A percentile compares a stretch with the other conserved stretches of the same genome.
Conservation (phyloP, 2,797 vertebrate species). For the Erethizon dorsatum region DNA sequence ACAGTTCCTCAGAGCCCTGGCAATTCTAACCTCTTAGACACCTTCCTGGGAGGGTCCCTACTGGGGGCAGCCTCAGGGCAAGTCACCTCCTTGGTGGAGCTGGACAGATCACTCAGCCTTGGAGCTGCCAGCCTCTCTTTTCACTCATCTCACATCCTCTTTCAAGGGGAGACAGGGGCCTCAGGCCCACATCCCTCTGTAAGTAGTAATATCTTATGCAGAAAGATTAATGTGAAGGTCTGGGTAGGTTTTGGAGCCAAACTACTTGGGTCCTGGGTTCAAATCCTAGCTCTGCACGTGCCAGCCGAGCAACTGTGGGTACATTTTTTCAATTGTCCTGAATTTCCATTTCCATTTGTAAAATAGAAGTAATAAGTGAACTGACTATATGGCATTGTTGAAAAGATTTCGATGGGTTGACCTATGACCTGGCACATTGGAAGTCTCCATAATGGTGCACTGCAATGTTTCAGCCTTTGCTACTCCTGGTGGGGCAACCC, state of each 20-base stretch:
- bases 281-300: not conserved
- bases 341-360: not conserved
- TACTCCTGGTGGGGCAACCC: not conserved
- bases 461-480: not conserved
- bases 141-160: not conserved
- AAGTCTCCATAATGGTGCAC: not conserved
- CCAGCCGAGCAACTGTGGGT: not conserved
- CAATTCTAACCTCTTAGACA: not conserved
- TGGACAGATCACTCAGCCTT: not conserved
- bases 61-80: not conserved
- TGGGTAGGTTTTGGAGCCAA: not conserved
- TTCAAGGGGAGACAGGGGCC: not conserved
- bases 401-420: not conserved
- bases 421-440: not conserved
- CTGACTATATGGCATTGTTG: too few relatives aligned
- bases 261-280: not conserved
- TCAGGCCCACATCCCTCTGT: not conserved
- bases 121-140: not conserved
- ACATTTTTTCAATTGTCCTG: not conserved
- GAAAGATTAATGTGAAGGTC: not conserved
- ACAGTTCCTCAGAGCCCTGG: not conserved
- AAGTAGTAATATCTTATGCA: not conserved
- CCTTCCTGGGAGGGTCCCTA: not conserved
- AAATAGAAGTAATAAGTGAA: not conserved
- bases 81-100: not conserved